Evolutionary conservation across 2,797 vertebrate species (phyloP).

Genomic region (Chanos chanos): DNA sequence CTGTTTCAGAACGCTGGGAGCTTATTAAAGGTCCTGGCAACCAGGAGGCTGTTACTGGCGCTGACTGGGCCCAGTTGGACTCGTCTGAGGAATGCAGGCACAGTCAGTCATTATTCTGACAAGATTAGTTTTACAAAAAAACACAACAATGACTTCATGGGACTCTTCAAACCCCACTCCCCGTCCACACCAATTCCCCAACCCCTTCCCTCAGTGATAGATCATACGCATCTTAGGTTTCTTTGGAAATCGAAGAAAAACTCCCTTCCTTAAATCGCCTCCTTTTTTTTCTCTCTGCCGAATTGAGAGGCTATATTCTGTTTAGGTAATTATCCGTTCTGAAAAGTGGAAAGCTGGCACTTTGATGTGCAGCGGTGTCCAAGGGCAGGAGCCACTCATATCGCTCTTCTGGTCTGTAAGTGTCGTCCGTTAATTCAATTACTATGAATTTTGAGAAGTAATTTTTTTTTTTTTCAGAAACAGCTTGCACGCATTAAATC

Average conservation of each 20-base stretch:
- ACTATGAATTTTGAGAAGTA: slow-evolving; percentile 39
- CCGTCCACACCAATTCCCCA: not conserved
- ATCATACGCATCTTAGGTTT: slow-evolving; percentile 19
- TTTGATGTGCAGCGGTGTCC: slow-evolving; percentile 34
- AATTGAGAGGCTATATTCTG: slow-evolving; percentile 40
- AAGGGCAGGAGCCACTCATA: slow-evolving; percentile 29
- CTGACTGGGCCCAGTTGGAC: slow-evolving; percentile 56
- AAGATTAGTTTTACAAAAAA: slow-evolving; percentile 45
- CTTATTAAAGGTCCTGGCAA: slow-evolving; percentile 59
- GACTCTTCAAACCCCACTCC: slow-evolving; percentile 7
- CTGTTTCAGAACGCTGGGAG: slow-evolving; percentile 40
- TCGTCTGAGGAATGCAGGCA: slow-evolving; percentile 52
- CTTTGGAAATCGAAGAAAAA: not conserved
- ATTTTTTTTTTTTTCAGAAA: slow-evolving; percentile 14
- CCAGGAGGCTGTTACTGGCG: slow-evolving; percentile 56
- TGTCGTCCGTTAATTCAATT: slow-evolving; percentile 41
- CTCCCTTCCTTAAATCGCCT: slow-evolving; percentile 22
- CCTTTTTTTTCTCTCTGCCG: slow-evolving; percentile 25
- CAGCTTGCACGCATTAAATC: not conserved
- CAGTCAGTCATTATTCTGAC: slow-evolving; percentile 38
- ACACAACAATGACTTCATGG: slow-evolving; percentile 42
- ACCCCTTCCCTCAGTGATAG: slow-evolving; percentile 19
- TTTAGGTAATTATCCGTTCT: slow-evolving; percentile 40
- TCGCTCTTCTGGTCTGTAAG: slow-evolving; percentile 32
- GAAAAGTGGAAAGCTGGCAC: slow-evolving; percentile 39